These are phyloP conservation scores for Sarcophaga rosellei DNA, from an alignment of 2,888 invertebrate genomes.

Conservation along the genomic window DNA sequence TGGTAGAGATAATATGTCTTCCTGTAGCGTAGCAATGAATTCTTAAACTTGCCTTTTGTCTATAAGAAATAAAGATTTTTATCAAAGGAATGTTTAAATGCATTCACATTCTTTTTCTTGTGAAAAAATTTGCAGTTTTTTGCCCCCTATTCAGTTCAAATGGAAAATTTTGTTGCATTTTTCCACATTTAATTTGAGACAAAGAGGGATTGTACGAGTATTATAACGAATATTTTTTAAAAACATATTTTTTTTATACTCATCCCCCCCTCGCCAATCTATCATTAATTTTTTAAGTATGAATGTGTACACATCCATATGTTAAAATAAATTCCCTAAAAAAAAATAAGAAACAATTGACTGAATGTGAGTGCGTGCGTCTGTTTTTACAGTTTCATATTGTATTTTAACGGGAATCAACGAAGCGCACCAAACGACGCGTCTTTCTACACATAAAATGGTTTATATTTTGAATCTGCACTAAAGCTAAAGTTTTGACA, in stretches of 20 bases:
- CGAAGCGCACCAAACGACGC: constrained; percentile 62
- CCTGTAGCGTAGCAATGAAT: too few species aligned
- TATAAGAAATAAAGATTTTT: too few species aligned
- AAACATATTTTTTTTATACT: not conserved
- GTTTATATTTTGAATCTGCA: not conserved
- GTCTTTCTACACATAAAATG: constrained; percentile 28
- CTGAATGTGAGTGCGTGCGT: not conserved
- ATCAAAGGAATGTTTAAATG: too few species aligned
- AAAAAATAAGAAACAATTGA: not conserved
- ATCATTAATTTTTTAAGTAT: not conserved
- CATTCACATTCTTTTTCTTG: too few species aligned
- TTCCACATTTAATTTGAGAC: too few species aligned
- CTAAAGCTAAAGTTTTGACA: constrained; percentile 21
- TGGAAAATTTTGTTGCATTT: too few species aligned
- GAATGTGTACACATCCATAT: not conserved
- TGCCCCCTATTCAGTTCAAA: too few species aligned
- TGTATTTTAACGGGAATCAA: constrained; percentile 30
- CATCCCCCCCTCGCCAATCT: not conserved
- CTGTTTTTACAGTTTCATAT: not conserved
- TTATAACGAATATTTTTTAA: not conserved
- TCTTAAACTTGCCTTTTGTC: too few species aligned
- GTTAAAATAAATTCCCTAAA: not conserved
- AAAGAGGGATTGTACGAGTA: too few species aligned
- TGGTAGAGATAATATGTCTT: rapidly evolving
- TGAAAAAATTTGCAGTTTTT: too few species aligned